Conservation (phyloP, 2,113 vertebrate species). For the Gasterosteus nipponicus region DNA sequence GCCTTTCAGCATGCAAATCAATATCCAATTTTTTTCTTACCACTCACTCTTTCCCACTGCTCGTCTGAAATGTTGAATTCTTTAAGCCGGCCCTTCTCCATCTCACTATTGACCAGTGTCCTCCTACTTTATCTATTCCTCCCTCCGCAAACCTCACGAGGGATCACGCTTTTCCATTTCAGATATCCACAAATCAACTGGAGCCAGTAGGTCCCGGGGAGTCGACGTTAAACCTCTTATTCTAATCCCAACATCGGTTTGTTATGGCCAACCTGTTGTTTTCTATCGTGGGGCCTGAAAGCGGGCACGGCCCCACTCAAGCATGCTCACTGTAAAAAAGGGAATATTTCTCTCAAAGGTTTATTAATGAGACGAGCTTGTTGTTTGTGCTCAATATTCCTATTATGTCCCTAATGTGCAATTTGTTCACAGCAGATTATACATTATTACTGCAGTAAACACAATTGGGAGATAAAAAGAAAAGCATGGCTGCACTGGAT, state of each 20-base stretch:
- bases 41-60: slow-evolving; percentile 15
- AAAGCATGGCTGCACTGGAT: background rate
- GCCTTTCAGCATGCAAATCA: slow-evolving; percentile 50
- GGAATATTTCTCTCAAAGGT: background rate
- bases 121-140: slow-evolving; percentile 35
- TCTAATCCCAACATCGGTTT: slow-evolving; percentile 77
- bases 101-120: slow-evolving; percentile 21
- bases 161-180: slow-evolving; percentile 7
- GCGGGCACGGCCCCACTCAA: slow-evolving; percentile 13
- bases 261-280: slow-evolving; percentile 69
- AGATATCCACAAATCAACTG: slow-evolving; percentile 55
- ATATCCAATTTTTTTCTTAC: slow-evolving; percentile 49
- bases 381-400: slow-evolving; percentile 6
- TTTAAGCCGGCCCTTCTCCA: slow-evolving; percentile 10
- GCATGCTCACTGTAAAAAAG: slow-evolving; percentile 1
- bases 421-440: slow-evolving; percentile 34
- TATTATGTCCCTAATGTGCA: slow-evolving; percentile 19
- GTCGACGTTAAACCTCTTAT: slow-evolving; percentile 78
- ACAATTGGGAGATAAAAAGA: slow-evolving; percentile 22
- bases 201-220: slow-evolving; percentile 64
- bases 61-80: slow-evolving; percentile 17
- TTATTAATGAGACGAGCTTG: slow-evolving; percentile 25
- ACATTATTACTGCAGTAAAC: slow-evolving; percentile 32
- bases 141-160: slow-evolving; percentile 34
- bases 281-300: slow-evolving; percentile 37